phyloP scores from a whole-genome alignment of 2,797 vertebrate species.

The Prunella strophiata region DNA sequence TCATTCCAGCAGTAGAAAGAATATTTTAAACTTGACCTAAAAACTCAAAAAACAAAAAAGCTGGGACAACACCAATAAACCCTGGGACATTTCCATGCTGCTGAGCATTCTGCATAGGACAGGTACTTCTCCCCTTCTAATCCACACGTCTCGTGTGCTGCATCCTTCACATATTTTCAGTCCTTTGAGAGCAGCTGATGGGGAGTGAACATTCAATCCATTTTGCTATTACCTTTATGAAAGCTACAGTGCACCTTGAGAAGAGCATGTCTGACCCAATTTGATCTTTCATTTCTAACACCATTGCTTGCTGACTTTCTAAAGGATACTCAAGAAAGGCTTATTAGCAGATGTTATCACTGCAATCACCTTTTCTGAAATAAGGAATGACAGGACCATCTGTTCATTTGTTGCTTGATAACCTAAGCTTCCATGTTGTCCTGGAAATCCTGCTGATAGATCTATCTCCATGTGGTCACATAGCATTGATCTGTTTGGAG shows the following conservation, averaged over 20 bases:
- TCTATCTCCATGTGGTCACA: conserved; percentile 49
- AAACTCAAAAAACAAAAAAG: neutral
- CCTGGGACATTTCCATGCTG: neutral
- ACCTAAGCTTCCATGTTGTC: conserved; percentile 58
- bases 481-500: conserved; percentile 62
- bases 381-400: conserved; percentile 70
- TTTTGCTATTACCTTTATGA: conserved; percentile 70
- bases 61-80: neutral
- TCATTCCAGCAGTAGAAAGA: neutral
- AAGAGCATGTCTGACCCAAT: conserved; percentile 66
- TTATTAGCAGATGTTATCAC: conserved; percentile 74
- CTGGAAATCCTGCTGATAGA: conserved; percentile 63
- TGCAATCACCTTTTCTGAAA: conserved; percentile 68
- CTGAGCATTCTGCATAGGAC: neutral
- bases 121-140: neutral
- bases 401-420: conserved; percentile 71
- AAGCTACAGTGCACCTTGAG: conserved; percentile 61
- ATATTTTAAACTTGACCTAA: neutral
- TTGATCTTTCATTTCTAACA: conserved; percentile 74
- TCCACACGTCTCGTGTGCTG: neutral
- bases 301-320: conserved; percentile 62
- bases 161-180: neutral
- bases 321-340: conserved; percentile 68
- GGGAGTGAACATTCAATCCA: conserved; percentile 60
- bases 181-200: conserved; percentile 38